Evolutionary conservation across 2,888 invertebrate genomes (phyloP), one percentile per base, ranked within the genome.

Genomic region (Tortrix viridana): DNA sequence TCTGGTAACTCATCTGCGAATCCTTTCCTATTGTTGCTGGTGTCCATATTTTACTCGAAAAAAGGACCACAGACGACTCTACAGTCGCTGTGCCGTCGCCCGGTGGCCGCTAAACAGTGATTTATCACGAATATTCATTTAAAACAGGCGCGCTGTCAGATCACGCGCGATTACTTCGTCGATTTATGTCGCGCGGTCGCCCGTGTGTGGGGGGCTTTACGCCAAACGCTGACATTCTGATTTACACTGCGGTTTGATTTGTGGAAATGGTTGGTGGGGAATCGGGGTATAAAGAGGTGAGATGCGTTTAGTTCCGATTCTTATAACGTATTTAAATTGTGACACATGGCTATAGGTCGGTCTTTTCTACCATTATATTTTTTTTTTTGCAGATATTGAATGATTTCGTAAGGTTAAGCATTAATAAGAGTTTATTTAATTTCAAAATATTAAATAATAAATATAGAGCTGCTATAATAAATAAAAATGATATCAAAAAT

Each of bases 111-210:
- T 83, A 80, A 85, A 85, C 84, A 82, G 82, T 88, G 89, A 89
- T 89, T 88, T 89, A 89, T 89, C 82, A 84, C 82, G 85, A 89
- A 89, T 89, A 88, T 89, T 89, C 87, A 89, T 89, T 90, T 89
- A 86, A 88, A 63, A 88, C 87, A 87, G 85, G 79, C 82, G 78
- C 76, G 80, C 83, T 85, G 89, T 88, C 89, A 84, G 89, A 89
- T 89, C 81, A 84, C 72, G 71, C 75, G 82, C 86, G 89, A 90
- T 89, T 86, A 86, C 84, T 71, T 75, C 65, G 75, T 74, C 84
- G 85, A 89, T 86, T 89, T 88, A 89, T 88, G 87, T 85, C 84
- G 80, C 76, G 74, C 72, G 71, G 74, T 41, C 48, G 60, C 74
- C 65, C 70, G 78, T 74, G 71, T 71, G 79, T 77, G 76, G 74